A percentile compares a stretch with the other conserved stretches of the same genome.
Conservation (phyloP, 1,140 invertebrate species). For the Sipha flava region DNA sequence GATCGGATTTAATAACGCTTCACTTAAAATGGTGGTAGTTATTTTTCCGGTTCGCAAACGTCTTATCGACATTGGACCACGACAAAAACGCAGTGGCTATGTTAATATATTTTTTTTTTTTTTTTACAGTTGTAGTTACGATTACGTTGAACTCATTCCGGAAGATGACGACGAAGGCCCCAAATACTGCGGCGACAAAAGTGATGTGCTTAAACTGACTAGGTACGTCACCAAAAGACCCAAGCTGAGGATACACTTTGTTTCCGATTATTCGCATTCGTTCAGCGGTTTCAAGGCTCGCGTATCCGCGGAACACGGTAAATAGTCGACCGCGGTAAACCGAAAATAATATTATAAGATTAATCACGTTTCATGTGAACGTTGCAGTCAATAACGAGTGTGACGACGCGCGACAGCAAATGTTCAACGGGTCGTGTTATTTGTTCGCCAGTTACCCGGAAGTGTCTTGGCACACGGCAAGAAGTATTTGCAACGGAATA, state of each 20-base stretch:
- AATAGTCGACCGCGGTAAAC: slow-evolving; percentile 39
- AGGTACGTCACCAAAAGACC: slow-evolving; percentile 51
- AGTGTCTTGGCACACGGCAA: slow-evolving; percentile 62
- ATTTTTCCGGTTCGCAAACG: no score
- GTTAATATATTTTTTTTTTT: no score
- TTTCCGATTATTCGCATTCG: slow-evolving; percentile 62
- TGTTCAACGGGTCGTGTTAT: slow-evolving; percentile 60
- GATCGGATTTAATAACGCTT: no score
- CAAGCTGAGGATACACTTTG: slow-evolving; percentile 53
- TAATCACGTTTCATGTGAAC: background rate
- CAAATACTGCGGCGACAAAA: slow-evolving; percentile 61
- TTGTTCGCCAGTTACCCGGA: slow-evolving; percentile 61
- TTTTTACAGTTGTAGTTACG: slow-evolving; percentile 56
- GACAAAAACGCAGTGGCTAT: no score
- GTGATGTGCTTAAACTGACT: slow-evolving; percentile 59
- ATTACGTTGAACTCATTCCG: slow-evolving; percentile 58
- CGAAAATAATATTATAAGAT: no score
- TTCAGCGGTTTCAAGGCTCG: slow-evolving; percentile 60
- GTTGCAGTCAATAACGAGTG: slow-evolving; percentile 49
- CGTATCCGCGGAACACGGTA: slow-evolving; percentile 58
- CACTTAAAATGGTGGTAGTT: no score
- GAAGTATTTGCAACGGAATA: slow-evolving; percentile 59
- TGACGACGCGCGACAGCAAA: slow-evolving; percentile 54
- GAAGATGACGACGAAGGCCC: slow-evolving; percentile 33
- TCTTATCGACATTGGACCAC: no score